phyloP scores from a whole-genome alignment of 2,888 invertebrate genomes.

The Drosophila fulvimacula region DNA sequence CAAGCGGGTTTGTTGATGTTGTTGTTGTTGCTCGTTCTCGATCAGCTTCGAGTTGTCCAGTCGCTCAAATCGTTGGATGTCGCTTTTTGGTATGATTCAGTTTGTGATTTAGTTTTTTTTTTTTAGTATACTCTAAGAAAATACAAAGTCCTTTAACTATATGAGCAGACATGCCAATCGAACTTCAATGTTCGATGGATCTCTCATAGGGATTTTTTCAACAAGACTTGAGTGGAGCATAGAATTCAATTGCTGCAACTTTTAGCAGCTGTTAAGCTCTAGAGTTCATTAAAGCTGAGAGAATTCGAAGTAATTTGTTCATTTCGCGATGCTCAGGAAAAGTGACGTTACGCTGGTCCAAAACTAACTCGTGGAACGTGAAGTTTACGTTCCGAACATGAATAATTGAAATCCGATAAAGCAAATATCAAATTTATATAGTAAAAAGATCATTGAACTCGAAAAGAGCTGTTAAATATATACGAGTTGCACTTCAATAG shows the following conservation, averaged over 20 bases:
- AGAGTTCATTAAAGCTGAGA: not conserved
- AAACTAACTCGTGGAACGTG: constrained; percentile 17
- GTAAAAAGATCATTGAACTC: constrained; percentile 41
- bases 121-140: constrained; percentile 17
- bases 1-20: constrained; percentile 34
- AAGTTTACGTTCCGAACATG: constrained; percentile 19
- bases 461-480: not conserved
- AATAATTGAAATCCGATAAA: constrained; percentile 35
- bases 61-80: constrained; percentile 44
- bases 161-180: not conserved
- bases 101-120: constrained; percentile 29
- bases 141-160: not conserved
- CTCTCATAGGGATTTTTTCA: not conserved
- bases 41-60: constrained; percentile 44
- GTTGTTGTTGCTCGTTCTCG: constrained; percentile 30
- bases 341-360: constrained; percentile 12
- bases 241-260: not conserved
- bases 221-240: not conserved
- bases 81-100: constrained; percentile 58
- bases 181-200: not conserved
- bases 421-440: constrained; percentile 27
- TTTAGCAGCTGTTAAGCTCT: not conserved
- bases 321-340: not conserved
- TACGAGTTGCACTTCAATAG: constrained; percentile 2
- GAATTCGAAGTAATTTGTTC: too few relatives aligned